Evolutionary conservation across 2,113 vertebrate genomes (phyloP).

Genomic region (Gobio gobio): DNA sequence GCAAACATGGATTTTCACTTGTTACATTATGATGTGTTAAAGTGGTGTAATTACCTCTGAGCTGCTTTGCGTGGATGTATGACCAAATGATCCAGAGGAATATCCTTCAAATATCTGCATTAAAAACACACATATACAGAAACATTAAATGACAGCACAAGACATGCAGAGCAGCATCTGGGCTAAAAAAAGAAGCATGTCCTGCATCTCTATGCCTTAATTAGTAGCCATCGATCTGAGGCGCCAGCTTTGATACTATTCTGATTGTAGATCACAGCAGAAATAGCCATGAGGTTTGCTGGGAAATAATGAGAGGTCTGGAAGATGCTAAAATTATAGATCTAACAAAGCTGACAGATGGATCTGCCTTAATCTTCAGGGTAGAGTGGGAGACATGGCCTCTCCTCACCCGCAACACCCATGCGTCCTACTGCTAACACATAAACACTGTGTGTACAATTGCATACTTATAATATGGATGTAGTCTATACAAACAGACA

Average conservation of each 20-base stretch:
- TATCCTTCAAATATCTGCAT: conserved; percentile 79
- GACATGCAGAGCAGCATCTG: conserved; percentile 9
- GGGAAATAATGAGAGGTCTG: conserved; percentile 61
- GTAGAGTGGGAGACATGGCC: conserved; percentile 53
- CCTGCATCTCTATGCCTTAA: conserved; percentile 55
- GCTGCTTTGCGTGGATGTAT: conserved; percentile 59
- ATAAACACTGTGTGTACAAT: neutral
- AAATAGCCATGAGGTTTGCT: conserved; percentile 54
- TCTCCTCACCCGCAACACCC: conserved; percentile 52
- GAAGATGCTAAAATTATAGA: conserved; percentile 65
- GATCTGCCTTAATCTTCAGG: conserved; percentile 51
- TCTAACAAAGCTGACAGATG: conserved; percentile 49
- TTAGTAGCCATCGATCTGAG: conserved; percentile 49
- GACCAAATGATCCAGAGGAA: conserved; percentile 67
- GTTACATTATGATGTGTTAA: neutral
- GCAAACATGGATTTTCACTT: neutral
- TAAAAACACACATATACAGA: conserved; percentile 41
- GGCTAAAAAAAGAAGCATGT: conserved; percentile 44
- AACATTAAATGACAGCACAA: neutral
- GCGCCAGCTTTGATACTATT: conserved; percentile 59
- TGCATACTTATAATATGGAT: neutral
- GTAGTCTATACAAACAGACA: conserved; percentile 3
- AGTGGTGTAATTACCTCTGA: conserved; percentile 70
- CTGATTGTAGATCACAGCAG: conserved; percentile 54
- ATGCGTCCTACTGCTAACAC: conserved; percentile 30